Evolutionary conservation across 92 coral and sea anemone species (phyloP), one percentile per base, ranked within the genome.

Genomic region (Phenganax stokvisi): DNA sequence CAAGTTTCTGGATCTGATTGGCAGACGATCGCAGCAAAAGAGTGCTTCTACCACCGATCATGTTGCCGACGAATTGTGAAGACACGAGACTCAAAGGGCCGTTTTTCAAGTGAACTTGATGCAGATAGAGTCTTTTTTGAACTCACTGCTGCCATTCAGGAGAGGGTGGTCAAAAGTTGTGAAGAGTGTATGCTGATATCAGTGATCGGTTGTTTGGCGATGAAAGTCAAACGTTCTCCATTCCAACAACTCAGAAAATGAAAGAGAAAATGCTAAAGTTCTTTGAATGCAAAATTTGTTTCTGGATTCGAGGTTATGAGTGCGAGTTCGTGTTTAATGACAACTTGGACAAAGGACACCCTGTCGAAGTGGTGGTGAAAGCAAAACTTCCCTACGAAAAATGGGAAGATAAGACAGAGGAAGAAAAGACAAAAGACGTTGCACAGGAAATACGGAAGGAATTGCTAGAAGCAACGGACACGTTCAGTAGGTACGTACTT

Each of bases 371-470:
- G 76, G 31, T 30, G 51, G 53, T 71, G 12, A 29, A 54, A 37
- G 76, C 76, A 71, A 71, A 71, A 71, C 76, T 10, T 71, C 1
- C 15, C 51, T 3, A 51, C 29, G 25, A 44, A 10, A 65, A 44
- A 65, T 71, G 76, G 76, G 54, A 70, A 31, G 54, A 71, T 52
- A 71, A 71, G 20, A 71, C 54, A 11, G 13, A 6, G 54, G 76
- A 71, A 2, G 76, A 71, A 71, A 71, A 71, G 37, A 31, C 76
- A 71, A 11, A 0, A 16, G 76, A 71, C 31, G 76, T 71, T 8
- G 76, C 76, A 30, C 10, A 30, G 12, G 56, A 71, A 10, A 71
- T 71, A 15, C 76, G 76, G n/a, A 71, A 71, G 13, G 76, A 71
- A 51, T 71, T 71, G 54, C 51, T 20, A 7, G 37, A 71, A 29